Conservation (phyloP, 30 jellyfish, hydroid and myxozoan species). For the Cassiopea xamachana region DNA sequence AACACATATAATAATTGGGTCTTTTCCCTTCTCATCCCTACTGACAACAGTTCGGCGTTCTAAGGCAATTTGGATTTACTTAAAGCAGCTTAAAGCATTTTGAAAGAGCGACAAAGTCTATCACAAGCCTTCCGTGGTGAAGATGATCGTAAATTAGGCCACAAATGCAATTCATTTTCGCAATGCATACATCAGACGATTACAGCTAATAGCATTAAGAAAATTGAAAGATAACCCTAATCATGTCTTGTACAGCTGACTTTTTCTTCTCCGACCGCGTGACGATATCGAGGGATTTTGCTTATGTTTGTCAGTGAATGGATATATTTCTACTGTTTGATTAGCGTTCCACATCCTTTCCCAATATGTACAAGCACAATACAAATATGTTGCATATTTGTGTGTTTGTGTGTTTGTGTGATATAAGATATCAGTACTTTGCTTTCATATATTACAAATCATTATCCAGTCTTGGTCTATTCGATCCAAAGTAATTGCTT, state of each 20-base stretch:
- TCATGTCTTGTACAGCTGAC: background rate
- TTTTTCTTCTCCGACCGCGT: background rate
- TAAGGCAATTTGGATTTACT: slow-evolving; percentile 28
- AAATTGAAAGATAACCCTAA: background rate
- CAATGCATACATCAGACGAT: slow-evolving; percentile 5
- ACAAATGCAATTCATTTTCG: background rate
- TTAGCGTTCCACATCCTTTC: background rate
- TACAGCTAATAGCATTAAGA: slow-evolving; percentile 27
- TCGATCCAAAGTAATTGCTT: too few species aligned
- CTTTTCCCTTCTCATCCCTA: background rate
- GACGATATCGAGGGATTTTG: background rate
- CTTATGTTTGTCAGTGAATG: background rate
- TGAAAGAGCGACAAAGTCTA: slow-evolving; percentile 32
- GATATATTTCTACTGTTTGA: background rate
- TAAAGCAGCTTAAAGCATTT: slow-evolving; percentile 41
- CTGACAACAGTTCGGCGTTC: slow-evolving; percentile 26
- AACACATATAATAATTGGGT: background rate
- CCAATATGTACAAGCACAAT: background rate
- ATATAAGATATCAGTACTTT: too few species aligned
- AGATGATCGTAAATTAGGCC: slow-evolving; percentile 7
- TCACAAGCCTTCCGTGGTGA: slow-evolving; percentile 25
- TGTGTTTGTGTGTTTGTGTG: too few species aligned
- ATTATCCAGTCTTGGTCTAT: too few species aligned
- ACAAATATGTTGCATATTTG: too few species aligned
- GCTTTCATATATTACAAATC: too few species aligned